phyloP scores from a whole-genome alignment of 2,797 vertebrate species.

The Cheracebus regulus region DNA sequence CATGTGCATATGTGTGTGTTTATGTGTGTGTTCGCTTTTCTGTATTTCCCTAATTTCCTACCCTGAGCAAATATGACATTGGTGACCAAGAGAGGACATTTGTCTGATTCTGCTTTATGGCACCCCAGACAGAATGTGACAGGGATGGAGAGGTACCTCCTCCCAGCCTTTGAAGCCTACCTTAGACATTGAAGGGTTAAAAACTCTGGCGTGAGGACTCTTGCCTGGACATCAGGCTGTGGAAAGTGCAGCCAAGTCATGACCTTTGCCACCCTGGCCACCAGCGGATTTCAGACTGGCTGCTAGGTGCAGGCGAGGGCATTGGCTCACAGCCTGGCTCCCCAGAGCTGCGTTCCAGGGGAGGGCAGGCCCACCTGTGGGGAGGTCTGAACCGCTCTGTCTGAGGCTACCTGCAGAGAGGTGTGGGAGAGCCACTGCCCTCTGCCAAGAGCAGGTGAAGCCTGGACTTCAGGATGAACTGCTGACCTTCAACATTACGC shows the following conservation, averaged over 20 bases:
- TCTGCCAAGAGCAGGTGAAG: neutral
- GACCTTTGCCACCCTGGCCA: neutral
- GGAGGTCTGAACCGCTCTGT: neutral
- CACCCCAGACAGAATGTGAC: neutral
- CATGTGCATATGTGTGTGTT: neutral
- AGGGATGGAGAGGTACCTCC: no score
- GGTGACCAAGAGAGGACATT: neutral
- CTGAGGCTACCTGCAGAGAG: no score
- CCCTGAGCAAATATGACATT: neutral
- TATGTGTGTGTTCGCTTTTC: neutral
- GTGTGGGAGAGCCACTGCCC: accelerated
- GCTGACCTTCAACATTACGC: neutral
- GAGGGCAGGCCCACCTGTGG: neutral
- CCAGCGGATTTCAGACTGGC: neutral
- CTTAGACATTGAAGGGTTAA: neutral
- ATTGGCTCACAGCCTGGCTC: neutral
- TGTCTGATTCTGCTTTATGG: neutral
- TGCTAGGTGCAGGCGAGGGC: accelerated
- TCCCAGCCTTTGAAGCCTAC: neutral
- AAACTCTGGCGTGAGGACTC: neutral
- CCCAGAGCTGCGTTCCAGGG: neutral
- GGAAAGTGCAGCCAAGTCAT: neutral
- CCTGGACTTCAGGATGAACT: no score
- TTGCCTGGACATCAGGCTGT: neutral
- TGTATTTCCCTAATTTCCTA: neutral